Evolutionary conservation across 2,113 vertebrate species (phyloP).

Genomic region (Bufo gargarizans): DNA sequence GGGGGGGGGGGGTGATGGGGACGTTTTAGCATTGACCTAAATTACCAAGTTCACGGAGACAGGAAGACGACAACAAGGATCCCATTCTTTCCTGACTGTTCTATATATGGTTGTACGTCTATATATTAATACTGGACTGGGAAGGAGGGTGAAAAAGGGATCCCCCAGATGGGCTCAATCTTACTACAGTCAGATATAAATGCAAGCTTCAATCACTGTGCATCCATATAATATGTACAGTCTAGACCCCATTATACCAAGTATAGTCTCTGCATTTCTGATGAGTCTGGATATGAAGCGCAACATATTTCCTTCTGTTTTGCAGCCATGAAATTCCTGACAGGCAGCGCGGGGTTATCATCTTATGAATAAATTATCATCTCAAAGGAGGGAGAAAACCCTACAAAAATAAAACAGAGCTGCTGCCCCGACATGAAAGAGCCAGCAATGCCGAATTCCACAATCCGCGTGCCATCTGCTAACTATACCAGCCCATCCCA

Average conservation of each 20-base stretch:
- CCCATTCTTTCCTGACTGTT: too few species aligned
- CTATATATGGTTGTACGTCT: too few species aligned
- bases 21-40: too few species aligned
- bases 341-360: not conserved
- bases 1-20: too few species aligned
- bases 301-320: conserved; percentile 3
- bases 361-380: conserved; percentile 5
- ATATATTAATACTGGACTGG: too few species aligned
- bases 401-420: not conserved
- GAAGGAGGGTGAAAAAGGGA: too few species aligned
- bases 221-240: not conserved
- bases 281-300: not conserved
- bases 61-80: too few species aligned
- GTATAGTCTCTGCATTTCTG: not conserved
- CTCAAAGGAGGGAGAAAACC: conserved; percentile 1
- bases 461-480: not conserved
- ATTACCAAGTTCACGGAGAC: too few species aligned
- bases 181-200: not conserved
- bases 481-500: not conserved
- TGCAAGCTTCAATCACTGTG: not conserved
- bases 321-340: conserved; percentile 6
- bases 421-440: not conserved
- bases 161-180: too few species aligned
- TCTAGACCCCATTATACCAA: not conserved
- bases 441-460: not conserved